A percentile compares a stretch with the other conserved stretches of the same genome.
Conservation (phyloP, 2,888 invertebrate species). For the Ichneumon xanthorius region DNA sequence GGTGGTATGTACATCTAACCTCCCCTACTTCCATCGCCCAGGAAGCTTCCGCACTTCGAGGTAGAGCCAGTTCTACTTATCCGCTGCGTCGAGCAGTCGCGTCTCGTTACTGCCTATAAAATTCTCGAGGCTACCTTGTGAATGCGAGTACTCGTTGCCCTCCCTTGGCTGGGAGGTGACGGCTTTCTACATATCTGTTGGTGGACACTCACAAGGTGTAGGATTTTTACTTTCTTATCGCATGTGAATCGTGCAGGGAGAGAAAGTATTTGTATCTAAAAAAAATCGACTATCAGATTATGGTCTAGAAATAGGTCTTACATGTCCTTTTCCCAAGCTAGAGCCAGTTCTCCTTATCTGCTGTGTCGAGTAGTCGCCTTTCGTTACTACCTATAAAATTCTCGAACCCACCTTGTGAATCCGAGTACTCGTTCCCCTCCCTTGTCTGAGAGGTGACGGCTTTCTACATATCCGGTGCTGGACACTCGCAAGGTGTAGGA, state of each 20-base stretch:
- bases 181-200: slow-evolving; percentile 17
- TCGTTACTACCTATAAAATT: slow-evolving; percentile 71
- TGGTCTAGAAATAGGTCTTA: too few species aligned
- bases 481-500: not conserved
- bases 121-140: slow-evolving; percentile 35
- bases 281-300: too few species aligned
- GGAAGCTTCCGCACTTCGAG: slow-evolving; percentile 41
- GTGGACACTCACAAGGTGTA: not conserved
- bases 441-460: slow-evolving; percentile 13
- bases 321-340: not conserved
- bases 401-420: slow-evolving; percentile 45
- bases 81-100: slow-evolving; percentile 58
- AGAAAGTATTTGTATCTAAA: too few species aligned
- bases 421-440: slow-evolving; percentile 27
- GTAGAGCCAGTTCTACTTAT: slow-evolving; percentile 33
- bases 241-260: too few species aligned
- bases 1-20: not conserved
- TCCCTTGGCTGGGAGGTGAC: slow-evolving; percentile 12
- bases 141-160: slow-evolving; percentile 44
- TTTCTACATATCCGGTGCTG: slow-evolving; percentile 14
- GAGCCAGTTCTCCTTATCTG: slow-evolving; percentile 38
- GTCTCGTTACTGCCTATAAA: slow-evolving; percentile 71
- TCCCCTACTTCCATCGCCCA: slow-evolving; percentile 42
- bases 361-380: slow-evolving; percentile 59
- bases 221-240: too few species aligned